Base-by-base conservation (phyloP, 2,113 vertebrate species). In the Vimba vimba region DNA sequence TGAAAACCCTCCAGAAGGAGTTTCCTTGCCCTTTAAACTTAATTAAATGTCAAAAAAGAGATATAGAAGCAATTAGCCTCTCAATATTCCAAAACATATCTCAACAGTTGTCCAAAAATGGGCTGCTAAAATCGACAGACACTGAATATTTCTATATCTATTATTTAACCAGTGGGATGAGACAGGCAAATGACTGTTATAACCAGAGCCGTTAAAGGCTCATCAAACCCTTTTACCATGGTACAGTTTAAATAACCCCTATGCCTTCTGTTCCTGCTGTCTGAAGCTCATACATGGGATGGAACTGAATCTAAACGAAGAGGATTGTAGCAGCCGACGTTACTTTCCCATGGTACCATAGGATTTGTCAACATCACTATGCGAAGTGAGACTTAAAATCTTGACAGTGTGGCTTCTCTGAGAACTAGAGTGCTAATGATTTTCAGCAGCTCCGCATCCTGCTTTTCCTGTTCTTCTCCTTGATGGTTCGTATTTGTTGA, bases 361-460 rank as follows among this genome's bases (percentile, higher is more conserved):
- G 80, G 85, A 86, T 88, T 88, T 88, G 84, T 86, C 64, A 45
- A 59, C 75, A 59, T 79, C 21, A 52, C 75, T 79, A 82, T 86
- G 62, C 64, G 79, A 86, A 88, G 74, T 64, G 60, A 81, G 80
- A 68, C 36, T 76, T 82, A 79, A 86, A 84, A 86, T 79, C 74
- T 60, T 64, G 84, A 79, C 87, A 82, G 52, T 79, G 84, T 80
- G 74, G 74, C 84, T 83, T 83, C 55, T 75, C 78, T 5, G 45
- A 55, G 79, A 77, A 78, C 85, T 55, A 81, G 50, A 68, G 83
- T 77, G 79, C 59, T 86, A 88, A 88, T 88, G 80, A 88, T 87
- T 78, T 87, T 80, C 21, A 73, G 68, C 25, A 62, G 50, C 57
- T 74, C 47, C 27, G 47, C 52, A 36, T 80, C 76, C 66, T 69